Evolutionary conservation across 2,888 invertebrate genomes (phyloP), one percentile per base, ranked within the genome.

Genomic region (Noctua pronuba): DNA sequence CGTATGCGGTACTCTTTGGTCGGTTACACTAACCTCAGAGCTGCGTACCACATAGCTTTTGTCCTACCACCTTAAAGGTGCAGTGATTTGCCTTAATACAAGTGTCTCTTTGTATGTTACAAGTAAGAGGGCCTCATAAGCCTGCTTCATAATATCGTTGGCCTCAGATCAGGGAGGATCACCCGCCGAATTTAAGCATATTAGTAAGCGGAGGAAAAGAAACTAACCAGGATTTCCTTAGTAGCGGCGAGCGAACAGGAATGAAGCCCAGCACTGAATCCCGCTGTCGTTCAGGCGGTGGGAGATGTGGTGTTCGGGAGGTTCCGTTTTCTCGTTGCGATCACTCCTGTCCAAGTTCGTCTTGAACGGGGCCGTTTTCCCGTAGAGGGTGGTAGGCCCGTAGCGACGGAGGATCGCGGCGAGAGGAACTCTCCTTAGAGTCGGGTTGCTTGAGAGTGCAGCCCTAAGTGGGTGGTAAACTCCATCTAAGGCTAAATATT

Each of bases 131-230:
- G 85, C 85, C 28, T 58, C 28, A 16, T 58, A 58, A 13, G 58
- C 58, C 58, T 28, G 28, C 28, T 58, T 58, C 58, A 58, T 58
- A 58, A 58, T 58, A 58, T 79, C 80, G 84, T 90, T 92, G 94
- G 94, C 95, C 95, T 95, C 94, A 62, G 70, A 70, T 70, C 70
- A 70, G 70, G 93, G 90, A 92, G 92, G 95, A 94, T 90, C 89
- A 95, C 95, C 79, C 95, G 94, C 95, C 90, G 93, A 94, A 97
- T 94, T 97, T 97, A 97, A 97, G 97, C 97, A 97, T 97, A 97
- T 97, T 94, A 97, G 92, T 97, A 97, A 97, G 97, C 97, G 97
- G 97, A 97, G 97, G 97, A 97, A 97, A 97, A 97, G 97, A 97
- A 97, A 97, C 92, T 92, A 92, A 93, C 92, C 55, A 92, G 92